These are phyloP conservation scores for Cosmorhoe ocellata DNA, from an alignment of 2,888 invertebrate species.

Conservation along the genomic window DNA sequence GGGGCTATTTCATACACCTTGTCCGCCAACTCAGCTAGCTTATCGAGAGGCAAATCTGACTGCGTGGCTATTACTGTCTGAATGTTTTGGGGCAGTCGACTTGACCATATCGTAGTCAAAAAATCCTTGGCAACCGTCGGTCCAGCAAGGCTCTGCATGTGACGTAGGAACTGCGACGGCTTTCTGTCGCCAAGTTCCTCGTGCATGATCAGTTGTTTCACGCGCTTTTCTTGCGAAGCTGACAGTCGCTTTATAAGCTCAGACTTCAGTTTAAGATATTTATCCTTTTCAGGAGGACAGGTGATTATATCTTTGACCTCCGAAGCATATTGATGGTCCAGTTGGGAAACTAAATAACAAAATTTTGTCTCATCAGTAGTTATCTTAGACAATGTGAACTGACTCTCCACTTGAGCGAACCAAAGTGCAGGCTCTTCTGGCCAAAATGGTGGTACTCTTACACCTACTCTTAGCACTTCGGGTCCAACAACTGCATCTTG, in stretches of 20 bases:
- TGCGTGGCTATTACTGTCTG: conserved; percentile 3
- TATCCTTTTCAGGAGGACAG: background rate
- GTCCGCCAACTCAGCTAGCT: conserved; percentile 2
- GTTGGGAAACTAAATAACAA: background rate
- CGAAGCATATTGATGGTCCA: background rate
- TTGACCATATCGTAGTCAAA: conserved; percentile 1
- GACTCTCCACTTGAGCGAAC: no score
- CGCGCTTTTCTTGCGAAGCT: background rate
- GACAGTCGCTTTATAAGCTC: conserved; percentile 2
- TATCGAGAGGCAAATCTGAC: background rate
- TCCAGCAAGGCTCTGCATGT: background rate
- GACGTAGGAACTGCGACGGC: conserved; percentile 1
- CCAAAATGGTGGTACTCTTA: conserved; percentile 1
- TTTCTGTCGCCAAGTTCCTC: conserved; percentile 2
- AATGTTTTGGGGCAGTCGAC: background rate
- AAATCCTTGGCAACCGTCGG: background rate
- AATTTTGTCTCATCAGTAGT: no score
- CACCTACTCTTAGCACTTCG: background rate
- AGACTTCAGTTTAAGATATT: background rate
- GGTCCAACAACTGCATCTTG: background rate
- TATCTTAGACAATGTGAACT: no score
- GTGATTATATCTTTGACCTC: conserved; percentile 1
- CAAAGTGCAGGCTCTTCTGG: conserved; percentile 4
- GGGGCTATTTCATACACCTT: background rate
- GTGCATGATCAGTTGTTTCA: background rate